A percentile compares a stretch with the other conserved stretches of the same genome.
These are phyloP conservation scores for Diprion similis DNA, from an alignment of 1,140 invertebrate genomes.

Conservation along the genomic window DNA sequence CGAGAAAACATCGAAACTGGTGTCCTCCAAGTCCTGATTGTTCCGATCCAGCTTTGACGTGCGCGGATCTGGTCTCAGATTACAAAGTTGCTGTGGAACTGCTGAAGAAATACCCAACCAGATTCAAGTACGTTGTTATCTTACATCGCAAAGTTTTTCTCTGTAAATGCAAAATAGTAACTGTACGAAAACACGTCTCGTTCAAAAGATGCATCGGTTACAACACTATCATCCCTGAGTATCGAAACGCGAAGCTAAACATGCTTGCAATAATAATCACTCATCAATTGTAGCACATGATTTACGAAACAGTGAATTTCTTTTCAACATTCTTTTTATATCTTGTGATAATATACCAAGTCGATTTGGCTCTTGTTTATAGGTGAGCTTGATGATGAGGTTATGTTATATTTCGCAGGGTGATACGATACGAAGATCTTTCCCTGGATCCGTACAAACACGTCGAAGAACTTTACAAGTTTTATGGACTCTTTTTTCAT, in stretches of 20 bases:
- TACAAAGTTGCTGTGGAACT: constrained; percentile 77
- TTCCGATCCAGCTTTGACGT: constrained; percentile 76
- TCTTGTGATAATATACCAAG: too few relatives aligned
- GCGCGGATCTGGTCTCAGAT: constrained; percentile 83
- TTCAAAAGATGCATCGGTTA: too few relatives aligned
- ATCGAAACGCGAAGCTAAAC: too few relatives aligned
- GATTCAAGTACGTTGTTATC: constrained; percentile 69
- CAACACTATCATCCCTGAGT: too few relatives aligned
- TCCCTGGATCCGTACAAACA: constrained; percentile 76
- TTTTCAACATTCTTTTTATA: too few relatives aligned
- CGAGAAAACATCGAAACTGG: constrained; percentile 83
- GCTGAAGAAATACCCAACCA: constrained; percentile 71
- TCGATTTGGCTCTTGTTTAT: too few relatives aligned
- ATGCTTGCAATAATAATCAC: too few relatives aligned
- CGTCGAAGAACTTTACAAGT: constrained; percentile 76
- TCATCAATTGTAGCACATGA: too few relatives aligned
- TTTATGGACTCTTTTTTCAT: constrained; percentile 78
- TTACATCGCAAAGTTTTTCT: not conserved
- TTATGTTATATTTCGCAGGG: constrained; percentile 62
- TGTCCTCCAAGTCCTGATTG: constrained; percentile 85
- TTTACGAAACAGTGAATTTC: too few relatives aligned
- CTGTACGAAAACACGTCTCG: too few relatives aligned
- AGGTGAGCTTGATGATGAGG: not conserved
- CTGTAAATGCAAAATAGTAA: too few relatives aligned
- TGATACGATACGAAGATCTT: constrained; percentile 84